Percentiles rank a stretch among this genome's conserved stretches.
Conservation (phyloP, 1,140 invertebrate genomes). For the Apis florea region DNA sequence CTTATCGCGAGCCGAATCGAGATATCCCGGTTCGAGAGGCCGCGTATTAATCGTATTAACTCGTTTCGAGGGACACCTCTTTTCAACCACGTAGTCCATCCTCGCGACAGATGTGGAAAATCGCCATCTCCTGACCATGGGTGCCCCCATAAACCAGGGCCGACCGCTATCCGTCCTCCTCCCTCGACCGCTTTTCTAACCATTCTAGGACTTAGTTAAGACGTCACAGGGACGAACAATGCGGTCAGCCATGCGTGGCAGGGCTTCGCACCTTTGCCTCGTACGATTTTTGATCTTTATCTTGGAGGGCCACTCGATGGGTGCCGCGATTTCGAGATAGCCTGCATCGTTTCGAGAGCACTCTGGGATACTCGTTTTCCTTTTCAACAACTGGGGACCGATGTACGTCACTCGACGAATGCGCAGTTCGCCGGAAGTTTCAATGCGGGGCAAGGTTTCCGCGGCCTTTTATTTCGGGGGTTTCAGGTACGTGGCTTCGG, state of each 20-base stretch:
- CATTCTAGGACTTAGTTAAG: conserved; percentile 77
- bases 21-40: background rate
- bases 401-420: conserved; percentile 61
- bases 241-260: conserved; percentile 77
- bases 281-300: conserved; percentile 80
- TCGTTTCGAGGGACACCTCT: conserved; percentile 53
- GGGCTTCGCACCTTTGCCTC: conserved; percentile 77
- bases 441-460: background rate
- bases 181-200: background rate
- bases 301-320: conserved; percentile 78
- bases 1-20: conserved; percentile 27
- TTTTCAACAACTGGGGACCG: conserved; percentile 56
- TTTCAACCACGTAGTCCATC: conserved; percentile 45
- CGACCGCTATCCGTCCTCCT: conserved; percentile 35
- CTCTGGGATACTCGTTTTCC: conserved; percentile 59
- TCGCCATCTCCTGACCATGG: conserved; percentile 54
- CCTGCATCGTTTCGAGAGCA: conserved; percentile 73
- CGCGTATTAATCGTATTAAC: conserved; percentile 57
- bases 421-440: conserved; percentile 54
- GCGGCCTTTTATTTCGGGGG: background rate
- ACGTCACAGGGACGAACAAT: conserved; percentile 78
- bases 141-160: background rate
- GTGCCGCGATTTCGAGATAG: conserved; percentile 78
- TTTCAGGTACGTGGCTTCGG: background rate
- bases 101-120: conserved; percentile 60